phyloP scores from a whole-genome alignment of 2,113 vertebrate species.

The Vidua macroura region DNA sequence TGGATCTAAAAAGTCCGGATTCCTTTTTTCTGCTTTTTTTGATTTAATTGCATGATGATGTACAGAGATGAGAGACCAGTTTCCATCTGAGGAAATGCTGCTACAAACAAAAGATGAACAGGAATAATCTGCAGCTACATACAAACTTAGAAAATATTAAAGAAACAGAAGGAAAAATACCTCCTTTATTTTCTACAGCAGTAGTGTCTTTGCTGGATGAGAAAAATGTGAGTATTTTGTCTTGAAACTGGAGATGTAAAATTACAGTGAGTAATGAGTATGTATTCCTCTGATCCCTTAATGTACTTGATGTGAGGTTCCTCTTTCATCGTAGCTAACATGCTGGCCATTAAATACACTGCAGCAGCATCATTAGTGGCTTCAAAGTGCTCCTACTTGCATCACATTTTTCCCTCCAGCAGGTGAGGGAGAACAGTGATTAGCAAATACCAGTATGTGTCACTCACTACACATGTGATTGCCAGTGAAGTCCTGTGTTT shows the following conservation, averaged over 20 bases:
- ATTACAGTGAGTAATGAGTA: slow-evolving; percentile 61
- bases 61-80: background rate
- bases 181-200: background rate
- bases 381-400: slow-evolving; percentile 59
- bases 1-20: background rate
- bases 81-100: background rate
- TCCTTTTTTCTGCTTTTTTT: background rate
- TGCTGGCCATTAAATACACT: slow-evolving; percentile 60
- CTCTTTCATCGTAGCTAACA: slow-evolving; percentile 60
- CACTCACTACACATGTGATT: background rate
- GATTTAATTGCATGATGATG: background rate
- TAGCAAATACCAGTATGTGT: slow-evolving; percentile 4
- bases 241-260: slow-evolving; percentile 45
- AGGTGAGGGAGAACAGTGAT: slow-evolving; percentile 39
- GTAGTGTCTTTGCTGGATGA: background rate
- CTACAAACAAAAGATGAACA: background rate
- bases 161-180: background rate
- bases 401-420: slow-evolving; percentile 49
- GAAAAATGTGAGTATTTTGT: slow-evolving; percentile 47
- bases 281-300: slow-evolving; percentile 65
- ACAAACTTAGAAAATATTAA: slow-evolving; percentile 3
- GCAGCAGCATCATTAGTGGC: slow-evolving; percentile 58
- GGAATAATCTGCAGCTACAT: background rate
- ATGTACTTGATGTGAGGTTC: slow-evolving; percentile 63
- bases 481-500: background rate